Evolutionary conservation across 2,888 invertebrate species (phyloP), one percentile per base, ranked within the genome.

Genomic region (Creontiades dilutus): DNA sequence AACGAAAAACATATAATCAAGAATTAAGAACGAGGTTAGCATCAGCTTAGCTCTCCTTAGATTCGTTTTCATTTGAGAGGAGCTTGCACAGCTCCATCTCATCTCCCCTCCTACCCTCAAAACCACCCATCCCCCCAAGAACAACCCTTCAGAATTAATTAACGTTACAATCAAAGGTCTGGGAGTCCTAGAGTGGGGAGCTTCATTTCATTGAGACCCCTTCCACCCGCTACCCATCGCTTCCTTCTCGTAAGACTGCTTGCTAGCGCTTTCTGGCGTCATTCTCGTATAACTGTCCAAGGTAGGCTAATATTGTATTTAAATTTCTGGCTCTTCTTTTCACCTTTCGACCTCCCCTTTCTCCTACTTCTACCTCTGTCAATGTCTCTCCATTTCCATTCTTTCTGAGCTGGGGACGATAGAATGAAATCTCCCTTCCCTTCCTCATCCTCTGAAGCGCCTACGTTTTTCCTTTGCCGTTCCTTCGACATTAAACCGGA

Each of bases 371-470:
- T 48, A n/a, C 52, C 28, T 28, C 84, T 84, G 84, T 55, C 84
- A 57, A 84, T 57, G 23, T 84, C 57, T 23, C 55, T 48, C 55
- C 84, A 84, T 84, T 84, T 57, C 57, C 84, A 23, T 84, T 57
- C 84, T 84, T 84, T 23, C 27, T 11, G 27, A 76, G 46, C 46
- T 7, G n/a, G 46, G 28, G 46, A 76, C 61, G 19, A 61, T 19
- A 19, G 19, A 61, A 61, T 61, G 52, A 52, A 52, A 52, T 52
- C 52, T 12, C 52, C 52, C 52, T 48, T 48, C 57, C 57, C 57
- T n/a, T 57, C 57, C 13, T 13, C 4, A n/a, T 2, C n/a, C 37
- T 37, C 37, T 7, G 3, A 37, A 9, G n/a, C n/a, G 16, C 61
- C 61, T 19, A 16, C 61, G n/a, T 61, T 61, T 61, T 61, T 61